Percentiles rank a stretch among this genome's conserved stretches.
Evolutionary conservation across 2,113 vertebrate genomes (phyloP).

Genomic region (Eira barbara): DNA sequence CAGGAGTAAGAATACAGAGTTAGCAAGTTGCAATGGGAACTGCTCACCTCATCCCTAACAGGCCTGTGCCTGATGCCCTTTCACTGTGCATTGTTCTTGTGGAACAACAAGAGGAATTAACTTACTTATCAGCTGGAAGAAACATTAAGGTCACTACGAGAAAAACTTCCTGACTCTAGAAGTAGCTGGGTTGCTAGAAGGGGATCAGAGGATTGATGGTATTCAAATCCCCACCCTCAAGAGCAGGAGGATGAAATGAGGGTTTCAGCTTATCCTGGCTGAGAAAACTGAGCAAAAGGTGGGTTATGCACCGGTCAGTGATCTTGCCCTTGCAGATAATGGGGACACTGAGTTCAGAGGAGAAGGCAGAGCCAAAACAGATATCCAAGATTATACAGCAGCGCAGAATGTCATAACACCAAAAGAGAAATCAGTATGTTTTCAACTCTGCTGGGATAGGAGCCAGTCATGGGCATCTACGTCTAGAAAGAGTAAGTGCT

Average conservation of each 20-base stretch:
- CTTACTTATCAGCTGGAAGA: constrained; percentile 6
- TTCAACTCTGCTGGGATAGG: not conserved
- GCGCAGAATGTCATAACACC: not conserved
- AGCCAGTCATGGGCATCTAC: not conserved
- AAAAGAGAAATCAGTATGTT: not conserved
- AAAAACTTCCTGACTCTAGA: not conserved
- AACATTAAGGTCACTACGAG: not conserved
- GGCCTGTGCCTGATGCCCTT: not conserved
- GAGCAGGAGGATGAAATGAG: not conserved
- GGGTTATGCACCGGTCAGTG: not conserved
- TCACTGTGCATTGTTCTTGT: not conserved
- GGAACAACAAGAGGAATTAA: constrained; percentile 37
- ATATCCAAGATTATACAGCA: not conserved
- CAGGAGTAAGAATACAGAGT: not conserved
- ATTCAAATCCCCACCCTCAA: not conserved
- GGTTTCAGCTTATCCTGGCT: not conserved
- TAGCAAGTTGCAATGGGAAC: not conserved
- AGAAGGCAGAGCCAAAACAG: not conserved
- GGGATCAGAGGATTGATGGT: not conserved
- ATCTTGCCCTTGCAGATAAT: not conserved
- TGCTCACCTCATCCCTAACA: not conserved
- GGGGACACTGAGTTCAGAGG: not conserved
- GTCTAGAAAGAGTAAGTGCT: not conserved
- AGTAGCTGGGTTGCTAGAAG: not conserved
- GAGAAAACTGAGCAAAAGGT: not conserved